A percentile compares a stretch with the other conserved stretches of the same genome.
Evolutionary conservation across 2,888 invertebrate genomes (phyloP).

Genomic region (Ischnus inquisitorius): DNA sequence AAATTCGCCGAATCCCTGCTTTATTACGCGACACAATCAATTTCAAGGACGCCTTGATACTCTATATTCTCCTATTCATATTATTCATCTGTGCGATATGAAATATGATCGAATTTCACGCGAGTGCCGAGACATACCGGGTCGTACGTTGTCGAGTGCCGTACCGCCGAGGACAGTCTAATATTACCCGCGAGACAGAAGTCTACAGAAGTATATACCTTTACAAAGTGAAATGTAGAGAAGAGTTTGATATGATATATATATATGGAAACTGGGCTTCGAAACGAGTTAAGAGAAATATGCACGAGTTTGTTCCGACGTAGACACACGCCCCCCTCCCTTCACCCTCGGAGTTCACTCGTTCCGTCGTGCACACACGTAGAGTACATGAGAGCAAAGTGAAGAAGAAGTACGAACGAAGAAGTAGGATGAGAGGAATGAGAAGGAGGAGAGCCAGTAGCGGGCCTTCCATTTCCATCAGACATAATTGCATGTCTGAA

Average conservation of each 20-base stretch:
- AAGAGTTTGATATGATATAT: neutral
- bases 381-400: conserved; percentile 38
- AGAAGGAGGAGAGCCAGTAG: conserved; percentile 54
- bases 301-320: conserved; percentile 65
- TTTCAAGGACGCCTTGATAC: neutral
- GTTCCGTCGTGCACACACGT: conserved; percentile 57
- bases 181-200: conserved; percentile 48
- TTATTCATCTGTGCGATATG: conserved; percentile 1
- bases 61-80: neutral
- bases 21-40: neutral
- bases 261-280: conserved; percentile 14
- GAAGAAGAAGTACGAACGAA: conserved; percentile 53
- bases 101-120: conserved; percentile 27
- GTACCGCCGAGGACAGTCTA: conserved; percentile 28
- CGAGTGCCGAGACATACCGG: neutral
- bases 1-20: neutral
- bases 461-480: conserved; percentile 76
- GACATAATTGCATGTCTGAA: conserved; percentile 79
- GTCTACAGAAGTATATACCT: conserved; percentile 8
- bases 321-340: conserved; percentile 25
- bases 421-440: conserved; percentile 44
- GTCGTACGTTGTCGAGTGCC: neutral
- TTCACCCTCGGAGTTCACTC: conserved; percentile 7
- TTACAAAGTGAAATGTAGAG: neutral
- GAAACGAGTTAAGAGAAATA: conserved; percentile 63